Conservation (phyloP, 1,140 invertebrate species). For the Drosophila bifasciata region DNA sequence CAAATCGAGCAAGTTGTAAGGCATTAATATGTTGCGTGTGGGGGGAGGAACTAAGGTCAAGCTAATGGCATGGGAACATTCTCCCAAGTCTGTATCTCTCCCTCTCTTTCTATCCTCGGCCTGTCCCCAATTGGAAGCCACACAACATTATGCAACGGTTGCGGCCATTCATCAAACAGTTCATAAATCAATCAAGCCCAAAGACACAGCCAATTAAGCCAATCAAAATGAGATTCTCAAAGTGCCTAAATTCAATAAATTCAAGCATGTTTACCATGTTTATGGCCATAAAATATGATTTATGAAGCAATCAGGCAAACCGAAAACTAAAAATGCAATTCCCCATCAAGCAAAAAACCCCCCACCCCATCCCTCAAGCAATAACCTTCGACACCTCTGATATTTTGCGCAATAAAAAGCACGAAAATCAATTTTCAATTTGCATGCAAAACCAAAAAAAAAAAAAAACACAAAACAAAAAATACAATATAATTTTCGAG, state of each 20-base stretch:
- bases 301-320: conserved; percentile 40
- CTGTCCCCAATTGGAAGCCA: conserved; percentile 47
- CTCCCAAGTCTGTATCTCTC: not conserved
- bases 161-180: conserved; percentile 40
- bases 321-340: conserved; percentile 17
- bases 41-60: conserved; percentile 1
- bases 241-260: conserved; percentile 38
- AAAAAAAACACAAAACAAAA: conserved; percentile 1
- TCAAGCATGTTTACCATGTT: conserved; percentile 18
- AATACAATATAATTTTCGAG: conserved; percentile 48
- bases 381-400: conserved; percentile 66
- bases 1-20: conserved; percentile 40
- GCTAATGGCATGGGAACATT: conserved; percentile 28
- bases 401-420: conserved; percentile 47
- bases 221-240: conserved; percentile 52
- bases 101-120: conserved; percentile 30
- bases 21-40: conserved; percentile 39
- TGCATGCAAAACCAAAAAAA: conserved; percentile 47
- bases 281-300: conserved; percentile 60
- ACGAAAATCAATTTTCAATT: conserved; percentile 76
- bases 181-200: conserved; percentile 63
- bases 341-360: not conserved
- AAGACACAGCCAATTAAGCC: conserved; percentile 52
- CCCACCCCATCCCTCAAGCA: not conserved
- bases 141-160: conserved; percentile 53